Evolutionary conservation across 1,140 invertebrate genomes (phyloP), one percentile per base, ranked within the genome.

Genomic region (Ectropis grisescens): DNA sequence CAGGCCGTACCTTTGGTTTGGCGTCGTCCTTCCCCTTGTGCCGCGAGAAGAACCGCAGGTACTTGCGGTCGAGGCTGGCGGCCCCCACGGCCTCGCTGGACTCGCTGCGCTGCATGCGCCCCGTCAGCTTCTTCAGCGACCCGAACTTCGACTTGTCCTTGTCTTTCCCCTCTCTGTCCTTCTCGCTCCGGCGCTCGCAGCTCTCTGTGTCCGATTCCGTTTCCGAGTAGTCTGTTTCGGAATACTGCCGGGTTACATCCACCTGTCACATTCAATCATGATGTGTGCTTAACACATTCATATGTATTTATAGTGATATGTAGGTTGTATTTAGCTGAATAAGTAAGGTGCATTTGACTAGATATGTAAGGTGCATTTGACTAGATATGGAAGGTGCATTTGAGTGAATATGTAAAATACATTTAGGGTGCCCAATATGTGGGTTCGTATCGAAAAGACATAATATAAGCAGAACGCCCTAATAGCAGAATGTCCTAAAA

Each of bases 181-280:
- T 33, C 29, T 48, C 47, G 31, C 29, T 24, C 25, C 38, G 41
- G 14, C 27, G 24, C 37, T 49, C 62, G 0, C 51, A 42, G 33
- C 34, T 41, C 28, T 70, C 71, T 6, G 29, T 46, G 13, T 78
- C 69, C 1, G 72, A 74, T 13, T 74, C 91, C 0, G 82, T 82
- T 25, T 91, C 90, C 0, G 89, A 91, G 42, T 92, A 92, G 45
- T 94, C 93, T 0, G 90, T 92, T 79, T 93, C 90, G 31, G 91
- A 95, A 61, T 90, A 95, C 33, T 93, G 85, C 37, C 84, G 53
- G 41, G 79, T 53, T 9, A 69, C 37, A 33, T 81, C 80, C 42
- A 41, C 38, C 66, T 70, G 48, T 11, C 19, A 19, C n/a, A n/a
- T n/a, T n/a, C n/a, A n/a, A n/a, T n/a, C n/a, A n/a, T n/a, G n/a